phyloP scores from a whole-genome alignment of 1,140 invertebrate genomes.

The Solenopsis fugax region DNA sequence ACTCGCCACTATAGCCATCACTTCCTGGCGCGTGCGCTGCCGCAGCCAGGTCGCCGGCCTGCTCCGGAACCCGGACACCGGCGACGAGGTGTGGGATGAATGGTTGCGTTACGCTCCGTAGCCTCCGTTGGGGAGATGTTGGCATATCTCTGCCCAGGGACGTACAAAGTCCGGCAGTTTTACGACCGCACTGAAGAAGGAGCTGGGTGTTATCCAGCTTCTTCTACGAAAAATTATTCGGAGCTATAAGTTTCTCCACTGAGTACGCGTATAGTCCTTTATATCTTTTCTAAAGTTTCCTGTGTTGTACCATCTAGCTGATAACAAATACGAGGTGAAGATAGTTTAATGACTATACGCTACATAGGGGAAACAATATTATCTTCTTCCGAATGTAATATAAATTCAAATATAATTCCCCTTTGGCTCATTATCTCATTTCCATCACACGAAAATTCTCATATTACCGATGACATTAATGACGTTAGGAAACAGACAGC shows the following conservation, averaged over 20 bases:
- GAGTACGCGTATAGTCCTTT: not conserved
- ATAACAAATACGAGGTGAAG: conserved; percentile 9
- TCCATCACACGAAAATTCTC: not conserved
- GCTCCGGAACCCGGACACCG: conserved; percentile 73
- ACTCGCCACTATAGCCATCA: conserved; percentile 13
- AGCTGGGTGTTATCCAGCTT: conserved; percentile 15
- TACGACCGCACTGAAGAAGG: conserved; percentile 5
- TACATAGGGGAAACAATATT: not conserved
- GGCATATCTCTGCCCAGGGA: conserved; percentile 63
- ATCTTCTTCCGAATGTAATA: not conserved
- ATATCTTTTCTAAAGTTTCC: conserved; percentile 34
- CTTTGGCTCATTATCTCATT: not conserved
- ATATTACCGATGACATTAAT: not conserved
- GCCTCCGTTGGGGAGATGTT: conserved; percentile 60
- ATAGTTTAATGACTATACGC: not conserved
- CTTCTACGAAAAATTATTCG: conserved; percentile 43
- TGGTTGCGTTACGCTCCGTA: conserved; percentile 74
- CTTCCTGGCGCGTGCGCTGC: conserved; percentile 72
- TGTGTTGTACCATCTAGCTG: not conserved
- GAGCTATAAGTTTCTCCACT: conserved; percentile 11
- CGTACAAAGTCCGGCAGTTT: conserved; percentile 48
- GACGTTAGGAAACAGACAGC: not conserved
- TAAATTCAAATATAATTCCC: not conserved
- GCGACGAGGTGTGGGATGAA: conserved; percentile 74
- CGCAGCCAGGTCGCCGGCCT: conserved; percentile 52